Evolutionary conservation across 1,140 invertebrate genomes (phyloP).

Genomic region (Drosophila lacteicornis): DNA sequence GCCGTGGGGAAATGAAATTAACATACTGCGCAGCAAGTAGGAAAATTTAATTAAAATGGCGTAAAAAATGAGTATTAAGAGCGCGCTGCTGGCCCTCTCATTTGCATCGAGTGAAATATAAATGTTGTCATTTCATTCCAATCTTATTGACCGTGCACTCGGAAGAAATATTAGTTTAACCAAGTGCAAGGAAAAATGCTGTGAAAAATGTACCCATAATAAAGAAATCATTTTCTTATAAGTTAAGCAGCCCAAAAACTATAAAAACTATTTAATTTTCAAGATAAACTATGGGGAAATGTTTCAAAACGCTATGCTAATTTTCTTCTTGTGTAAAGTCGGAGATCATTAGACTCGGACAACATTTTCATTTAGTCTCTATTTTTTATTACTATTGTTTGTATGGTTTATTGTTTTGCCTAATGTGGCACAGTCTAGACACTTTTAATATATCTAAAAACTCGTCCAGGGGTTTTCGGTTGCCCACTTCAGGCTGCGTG

Average conservation of each 20-base stretch:
- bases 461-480: conserved; percentile 20
- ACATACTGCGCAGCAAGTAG: conserved; percentile 37
- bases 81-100: conserved; percentile 14
- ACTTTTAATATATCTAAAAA: conserved; percentile 75
- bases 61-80: conserved; percentile 34
- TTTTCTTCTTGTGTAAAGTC: background rate
- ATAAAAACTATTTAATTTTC: background rate
- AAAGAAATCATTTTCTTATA: background rate
- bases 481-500: conserved; percentile 37
- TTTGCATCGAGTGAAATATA: conserved; percentile 40
- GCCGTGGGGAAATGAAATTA: conserved; percentile 43
- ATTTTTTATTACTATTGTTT: conserved; percentile 52
- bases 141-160: conserved; percentile 35
- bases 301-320: background rate
- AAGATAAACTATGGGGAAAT: background rate
- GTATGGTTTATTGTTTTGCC: conserved; percentile 43
- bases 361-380: conserved; percentile 32
- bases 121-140: conserved; percentile 24
- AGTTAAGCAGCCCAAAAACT: background rate
- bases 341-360: conserved; percentile 19
- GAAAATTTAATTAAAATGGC: conserved; percentile 58
- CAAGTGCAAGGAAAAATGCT: no score
- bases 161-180: no score
- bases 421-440: conserved; percentile 73
- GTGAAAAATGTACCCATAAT: no score